These are phyloP conservation scores for Sebastes glaucus DNA, from an alignment of 2,797 vertebrate species.

Conservation along the genomic window DNA sequence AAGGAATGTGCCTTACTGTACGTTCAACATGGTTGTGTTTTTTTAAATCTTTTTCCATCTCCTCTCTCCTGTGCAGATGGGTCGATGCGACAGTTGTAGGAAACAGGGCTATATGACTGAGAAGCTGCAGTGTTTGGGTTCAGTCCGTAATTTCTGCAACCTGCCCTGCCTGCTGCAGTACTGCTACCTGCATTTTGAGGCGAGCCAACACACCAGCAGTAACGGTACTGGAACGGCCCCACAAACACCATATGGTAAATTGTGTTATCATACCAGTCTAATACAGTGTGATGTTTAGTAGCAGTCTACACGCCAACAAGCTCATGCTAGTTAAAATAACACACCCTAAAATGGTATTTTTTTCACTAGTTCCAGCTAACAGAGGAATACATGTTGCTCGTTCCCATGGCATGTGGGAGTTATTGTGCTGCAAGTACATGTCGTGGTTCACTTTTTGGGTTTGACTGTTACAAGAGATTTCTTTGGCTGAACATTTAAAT, in stretches of 20 bases:
- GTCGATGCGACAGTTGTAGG: slow-evolving; percentile 93
- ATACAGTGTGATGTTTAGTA: background rate
- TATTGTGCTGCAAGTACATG: background rate
- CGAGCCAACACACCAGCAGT: slow-evolving; percentile 62
- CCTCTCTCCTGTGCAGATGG: slow-evolving; percentile 85
- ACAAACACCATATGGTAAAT: slow-evolving; percentile 64
- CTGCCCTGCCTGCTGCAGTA: slow-evolving; percentile 92
- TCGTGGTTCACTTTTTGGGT: background rate
- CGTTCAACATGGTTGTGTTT: background rate
- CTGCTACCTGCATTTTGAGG: slow-evolving; percentile 86
- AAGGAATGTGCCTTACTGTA: background rate
- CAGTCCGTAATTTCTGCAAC: slow-evolving; percentile 95
- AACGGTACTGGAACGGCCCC: slow-evolving; percentile 68
- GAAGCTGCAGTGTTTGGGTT: slow-evolving; percentile 92
- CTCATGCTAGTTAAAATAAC: background rate
- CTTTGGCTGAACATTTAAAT: background rate
- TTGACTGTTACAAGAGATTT: background rate
- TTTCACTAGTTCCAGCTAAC: background rate
- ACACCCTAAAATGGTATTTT: background rate
- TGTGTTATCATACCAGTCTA: background rate
- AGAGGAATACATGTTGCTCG: background rate
- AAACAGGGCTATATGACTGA: slow-evolving; percentile 93
- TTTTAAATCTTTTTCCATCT: background rate
- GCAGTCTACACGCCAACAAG: background rate
- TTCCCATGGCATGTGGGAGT: background rate